Percentiles rank a stretch among this genome's conserved stretches.
phyloP scores from a whole-genome alignment of 2,113 vertebrate species.

The Scomber colias region DNA sequence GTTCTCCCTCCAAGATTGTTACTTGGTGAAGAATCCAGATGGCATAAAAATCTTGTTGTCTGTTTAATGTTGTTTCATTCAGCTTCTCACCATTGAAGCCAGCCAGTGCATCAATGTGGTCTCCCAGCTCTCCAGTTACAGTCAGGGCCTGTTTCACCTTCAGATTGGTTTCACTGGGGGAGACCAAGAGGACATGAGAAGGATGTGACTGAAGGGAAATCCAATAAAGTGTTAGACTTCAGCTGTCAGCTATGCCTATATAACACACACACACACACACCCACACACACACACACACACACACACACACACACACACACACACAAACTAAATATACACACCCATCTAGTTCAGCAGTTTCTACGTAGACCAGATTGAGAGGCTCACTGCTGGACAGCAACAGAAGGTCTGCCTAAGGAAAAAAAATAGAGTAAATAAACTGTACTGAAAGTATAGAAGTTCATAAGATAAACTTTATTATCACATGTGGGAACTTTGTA shows the following conservation, averaged over 20 bases:
- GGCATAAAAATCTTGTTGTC: too few relatives aligned
- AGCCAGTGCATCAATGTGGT: constrained; percentile 84
- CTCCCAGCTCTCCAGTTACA: constrained; percentile 89
- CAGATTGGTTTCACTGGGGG: constrained; percentile 93
- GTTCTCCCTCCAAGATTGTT: too few relatives aligned
- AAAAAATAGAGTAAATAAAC: neutral
- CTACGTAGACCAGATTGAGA: constrained; percentile 91
- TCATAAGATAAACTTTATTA: neutral
- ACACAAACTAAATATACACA: constrained; percentile 72
- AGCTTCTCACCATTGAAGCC: constrained; percentile 87
- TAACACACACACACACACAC: constrained; percentile 3
- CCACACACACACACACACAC: too few relatives aligned
- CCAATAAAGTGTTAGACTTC: constrained; percentile 12
- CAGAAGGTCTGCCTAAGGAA: constrained; percentile 91
- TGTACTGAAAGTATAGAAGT: neutral
- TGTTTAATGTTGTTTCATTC: neutral
- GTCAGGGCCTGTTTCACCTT: constrained; percentile 95
- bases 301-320: too few relatives aligned
- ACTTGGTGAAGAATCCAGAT: neutral
- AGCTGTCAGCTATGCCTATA: neutral
- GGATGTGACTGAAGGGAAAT: constrained; percentile 5
- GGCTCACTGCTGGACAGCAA: constrained; percentile 96
- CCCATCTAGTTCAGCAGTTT: constrained; percentile 96
- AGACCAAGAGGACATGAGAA: constrained; percentile 26
- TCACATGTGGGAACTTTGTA: neutral